Base-by-base conservation (phyloP, 2,888 invertebrate species). In the Ariolimax columbianus region DNA sequence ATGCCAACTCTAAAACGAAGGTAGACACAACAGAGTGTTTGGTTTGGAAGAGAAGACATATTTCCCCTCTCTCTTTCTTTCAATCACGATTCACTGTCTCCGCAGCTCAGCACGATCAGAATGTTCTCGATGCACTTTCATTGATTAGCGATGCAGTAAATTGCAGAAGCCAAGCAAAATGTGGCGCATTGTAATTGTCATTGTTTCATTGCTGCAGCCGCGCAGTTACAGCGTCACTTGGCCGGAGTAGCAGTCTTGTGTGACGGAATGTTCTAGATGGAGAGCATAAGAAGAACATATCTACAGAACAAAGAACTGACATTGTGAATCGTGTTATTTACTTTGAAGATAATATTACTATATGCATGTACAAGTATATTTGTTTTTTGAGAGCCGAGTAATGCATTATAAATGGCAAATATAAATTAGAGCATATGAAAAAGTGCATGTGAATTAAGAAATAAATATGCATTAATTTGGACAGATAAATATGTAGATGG, bases 121-220 rank as follows among this genome's bases (percentile, higher is more conserved):
- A 75, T 33, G 75, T 75, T 75, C 75, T 75, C 75, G 75, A 75
- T 75, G 75, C 75, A 75, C 75, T 51, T 51, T 75, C 75, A 75
- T 75, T 75, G 75, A 75, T 75, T 51, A 75, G 51, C 33, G 9
- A 23, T 75, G 6, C 51, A 51, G 51, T 51, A 51, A 75, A 73
- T 43, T 73, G 73, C 47, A 47, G 73, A 73, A 73, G 11, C 14
- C 47, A 30, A 73, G 43, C 43, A 47, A 47, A 47, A 73, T 36
- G 43, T 6, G 38, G 73, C n/a, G 73, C 38, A 77, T 55, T 59
- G 36, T 77, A 77, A 51, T 59, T 55, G 30, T 23, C 17, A 26
- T 36, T 51, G 36, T 38, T 33, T 17, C 55, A 77, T 77, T 33
- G 55, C 77, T 36, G 55, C 77, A 36, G 51, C 30, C 30, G 51